Percentiles rank a stretch among this genome's conserved stretches.
Conservation (phyloP, 2,888 invertebrate species). For the Hirtodrosophila confusa region DNA sequence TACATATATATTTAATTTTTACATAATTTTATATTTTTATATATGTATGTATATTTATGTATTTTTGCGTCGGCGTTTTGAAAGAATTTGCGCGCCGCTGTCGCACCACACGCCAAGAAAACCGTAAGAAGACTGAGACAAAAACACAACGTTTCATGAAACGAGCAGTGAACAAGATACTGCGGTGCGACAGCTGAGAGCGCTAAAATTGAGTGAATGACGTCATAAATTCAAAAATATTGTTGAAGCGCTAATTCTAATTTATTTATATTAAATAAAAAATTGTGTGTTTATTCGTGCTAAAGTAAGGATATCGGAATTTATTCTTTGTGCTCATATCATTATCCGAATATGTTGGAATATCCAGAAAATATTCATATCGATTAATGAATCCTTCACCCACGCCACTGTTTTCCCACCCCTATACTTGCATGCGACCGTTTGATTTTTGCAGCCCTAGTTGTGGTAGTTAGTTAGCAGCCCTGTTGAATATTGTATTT, state of each 20-base stretch:
- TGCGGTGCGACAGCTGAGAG: conserved; percentile 25
- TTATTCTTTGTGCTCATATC: too few relatives aligned
- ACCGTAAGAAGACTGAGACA: conserved; percentile 51
- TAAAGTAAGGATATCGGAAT: too few relatives aligned
- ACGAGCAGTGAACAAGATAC: conserved; percentile 20
- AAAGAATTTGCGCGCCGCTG: conserved; percentile 9
- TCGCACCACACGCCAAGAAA: conserved; percentile 48
- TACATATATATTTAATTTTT: conserved; percentile 35
- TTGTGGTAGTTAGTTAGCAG: too few relatives aligned
- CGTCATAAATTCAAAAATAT: conserved; percentile 8
- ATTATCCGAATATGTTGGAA: too few relatives aligned
- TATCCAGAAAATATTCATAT: too few relatives aligned
- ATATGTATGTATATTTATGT: conserved; percentile 32
- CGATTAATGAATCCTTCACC: too few relatives aligned
- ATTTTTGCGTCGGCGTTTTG: conserved; percentile 39
- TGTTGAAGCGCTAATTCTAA: background rate
- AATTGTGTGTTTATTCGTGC: too few relatives aligned
- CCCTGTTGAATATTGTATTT: too few relatives aligned
- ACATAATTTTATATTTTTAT: conserved; percentile 44
- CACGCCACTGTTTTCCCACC: too few relatives aligned
- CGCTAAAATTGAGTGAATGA: background rate
- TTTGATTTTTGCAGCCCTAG: too few relatives aligned
- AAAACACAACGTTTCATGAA: conserved; percentile 33
- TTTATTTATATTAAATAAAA: too few relatives aligned
- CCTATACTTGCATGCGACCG: too few relatives aligned